Evolutionary conservation across 2,888 invertebrate species (phyloP).

Genomic region (Nipponacmea schrenckii): DNA sequence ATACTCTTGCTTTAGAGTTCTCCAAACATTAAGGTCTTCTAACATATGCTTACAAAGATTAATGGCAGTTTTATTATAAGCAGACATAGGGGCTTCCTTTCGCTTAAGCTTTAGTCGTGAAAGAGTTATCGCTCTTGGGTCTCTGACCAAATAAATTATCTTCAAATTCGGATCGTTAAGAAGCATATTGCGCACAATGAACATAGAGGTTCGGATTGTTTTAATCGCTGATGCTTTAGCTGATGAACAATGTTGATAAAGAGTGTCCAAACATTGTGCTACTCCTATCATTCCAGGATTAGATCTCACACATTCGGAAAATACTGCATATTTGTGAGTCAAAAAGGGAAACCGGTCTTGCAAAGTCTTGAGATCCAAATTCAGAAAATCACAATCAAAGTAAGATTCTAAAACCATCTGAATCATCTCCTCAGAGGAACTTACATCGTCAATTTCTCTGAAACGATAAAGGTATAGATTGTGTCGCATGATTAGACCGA

Average conservation of each 20-base stretch:
- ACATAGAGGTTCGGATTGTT: constrained; percentile 26
- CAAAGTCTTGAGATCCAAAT: background rate
- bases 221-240: constrained; percentile 23
- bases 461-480: background rate
- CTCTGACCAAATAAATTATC: constrained; percentile 34
- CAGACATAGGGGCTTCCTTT: background rate
- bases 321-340: background rate
- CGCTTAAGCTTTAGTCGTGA: constrained; percentile 20
- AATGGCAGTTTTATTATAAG: background rate
- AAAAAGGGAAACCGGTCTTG: background rate
- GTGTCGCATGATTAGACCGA: too few relatives aligned
- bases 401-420: background rate
- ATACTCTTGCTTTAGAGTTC: constrained; percentile 3
- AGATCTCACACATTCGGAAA: background rate
- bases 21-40: background rate
- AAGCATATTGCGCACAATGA: constrained; percentile 18
- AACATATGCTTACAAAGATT: constrained; percentile 16
- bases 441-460: background rate
- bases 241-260: constrained; percentile 15
- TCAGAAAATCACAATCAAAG: background rate
- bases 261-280: constrained; percentile 11
- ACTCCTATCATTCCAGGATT: background rate
- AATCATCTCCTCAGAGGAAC: background rate
- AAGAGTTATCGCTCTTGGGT: constrained; percentile 35
- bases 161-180: constrained; percentile 26